Evolutionary conservation across 2,888 invertebrate species (phyloP).

Genomic region (Dolichomitus sp.): DNA sequence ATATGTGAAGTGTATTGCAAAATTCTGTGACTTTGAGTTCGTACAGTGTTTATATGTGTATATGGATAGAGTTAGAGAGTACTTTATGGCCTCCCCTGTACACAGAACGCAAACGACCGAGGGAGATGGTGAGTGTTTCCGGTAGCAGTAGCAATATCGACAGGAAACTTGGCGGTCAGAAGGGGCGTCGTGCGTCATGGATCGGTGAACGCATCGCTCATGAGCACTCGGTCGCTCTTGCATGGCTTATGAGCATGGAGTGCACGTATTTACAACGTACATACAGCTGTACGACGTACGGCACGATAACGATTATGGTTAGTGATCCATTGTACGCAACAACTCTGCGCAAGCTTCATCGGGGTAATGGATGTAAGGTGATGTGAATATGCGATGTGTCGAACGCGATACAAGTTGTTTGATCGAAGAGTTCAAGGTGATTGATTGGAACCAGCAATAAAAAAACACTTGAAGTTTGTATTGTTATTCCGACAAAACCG

Average conservation of each 20-base stretch:
- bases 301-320: slow-evolving; percentile 26
- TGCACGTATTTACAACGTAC: neutral
- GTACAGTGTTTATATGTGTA: neutral
- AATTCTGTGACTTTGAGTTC: slow-evolving; percentile 5
- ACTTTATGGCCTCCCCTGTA: slow-evolving; percentile 41
- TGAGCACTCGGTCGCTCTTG: slow-evolving; percentile 56
- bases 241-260: slow-evolving; percentile 70
- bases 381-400: neutral
- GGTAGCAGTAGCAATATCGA: slow-evolving; percentile 57
- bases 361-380: neutral
- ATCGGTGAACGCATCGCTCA: slow-evolving; percentile 71
- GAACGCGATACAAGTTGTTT: neutral
- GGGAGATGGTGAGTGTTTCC: slow-evolving; percentile 48
- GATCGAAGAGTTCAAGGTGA: neutral
- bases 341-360: neutral
- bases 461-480: no score
- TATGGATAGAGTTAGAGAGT: neutral
- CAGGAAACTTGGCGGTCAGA: slow-evolving; percentile 76
- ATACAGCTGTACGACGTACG: slow-evolving; percentile 25
- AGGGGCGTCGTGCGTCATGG: slow-evolving; percentile 74
- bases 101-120: slow-evolving; percentile 38
- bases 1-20: neutral
- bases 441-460: neutral
- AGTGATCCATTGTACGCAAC: neutral
- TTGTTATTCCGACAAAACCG: no score